Evolutionary conservation across 2,113 vertebrate species (phyloP).

Genomic region (Syngnathus floridae): DNA sequence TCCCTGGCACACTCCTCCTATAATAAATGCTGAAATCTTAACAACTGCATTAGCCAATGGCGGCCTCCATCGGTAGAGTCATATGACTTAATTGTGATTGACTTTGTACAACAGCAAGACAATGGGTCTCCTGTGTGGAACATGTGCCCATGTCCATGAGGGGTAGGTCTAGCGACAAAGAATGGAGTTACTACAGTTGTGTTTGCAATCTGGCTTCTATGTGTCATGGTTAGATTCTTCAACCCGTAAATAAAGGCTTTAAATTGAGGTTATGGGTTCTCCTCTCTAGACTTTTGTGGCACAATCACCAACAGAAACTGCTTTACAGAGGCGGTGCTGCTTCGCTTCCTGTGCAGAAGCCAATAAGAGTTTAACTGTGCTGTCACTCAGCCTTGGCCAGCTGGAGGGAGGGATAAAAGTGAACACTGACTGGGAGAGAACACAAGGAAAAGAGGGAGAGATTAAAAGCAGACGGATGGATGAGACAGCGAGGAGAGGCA

Average conservation of each 20-base stretch:
- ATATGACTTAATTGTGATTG: not conserved
- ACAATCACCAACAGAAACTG: constrained; percentile 10
- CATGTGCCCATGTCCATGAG: not conserved
- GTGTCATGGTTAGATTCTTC: constrained; percentile 1
- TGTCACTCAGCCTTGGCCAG: constrained; percentile 45
- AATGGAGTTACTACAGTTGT: not conserved
- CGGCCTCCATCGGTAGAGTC: not conserved
- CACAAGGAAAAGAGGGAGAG: constrained; percentile 21
- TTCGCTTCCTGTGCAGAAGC: constrained; percentile 37
- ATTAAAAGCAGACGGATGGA: constrained; percentile 51
- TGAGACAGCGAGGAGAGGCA: constrained; percentile 27
- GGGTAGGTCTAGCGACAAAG: not conserved
- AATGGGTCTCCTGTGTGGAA: not conserved
- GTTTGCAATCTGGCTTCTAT: too few species aligned
- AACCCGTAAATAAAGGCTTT: not conserved
- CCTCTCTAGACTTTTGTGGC: not conserved
- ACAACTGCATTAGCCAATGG: not conserved
- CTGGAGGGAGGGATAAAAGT: constrained; percentile 16
- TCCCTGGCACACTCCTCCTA: not conserved
- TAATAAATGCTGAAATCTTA: not conserved
- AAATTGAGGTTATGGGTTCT: not conserved
- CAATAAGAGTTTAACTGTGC: constrained; percentile 46
- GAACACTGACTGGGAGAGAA: constrained; percentile 6
- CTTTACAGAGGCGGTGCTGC: constrained; percentile 1
- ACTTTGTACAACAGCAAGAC: not conserved